These are phyloP conservation scores for Agraylea sexmaculata DNA, from an alignment of 1,140 invertebrate genomes.

Conservation along the genomic window DNA sequence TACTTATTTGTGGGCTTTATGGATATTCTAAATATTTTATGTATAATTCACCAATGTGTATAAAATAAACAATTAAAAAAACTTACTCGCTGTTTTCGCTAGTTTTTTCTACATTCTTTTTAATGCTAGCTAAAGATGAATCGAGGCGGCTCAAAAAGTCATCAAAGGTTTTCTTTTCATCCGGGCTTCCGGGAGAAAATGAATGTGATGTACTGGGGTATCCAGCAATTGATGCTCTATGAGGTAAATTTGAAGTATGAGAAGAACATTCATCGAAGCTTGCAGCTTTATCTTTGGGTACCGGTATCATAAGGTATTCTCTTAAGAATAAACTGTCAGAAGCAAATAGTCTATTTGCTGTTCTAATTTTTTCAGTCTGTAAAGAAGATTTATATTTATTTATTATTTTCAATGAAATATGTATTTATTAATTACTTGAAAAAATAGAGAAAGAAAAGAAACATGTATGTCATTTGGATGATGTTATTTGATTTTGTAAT, in stretches of 20 bases:
- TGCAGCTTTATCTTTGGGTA: conserved; percentile 49
- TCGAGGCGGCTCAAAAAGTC: conserved; percentile 82
- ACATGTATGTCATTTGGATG: no score
- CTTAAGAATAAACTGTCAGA: conserved; percentile 80
- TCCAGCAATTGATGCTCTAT: conserved; percentile 40
- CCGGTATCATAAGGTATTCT: conserved; percentile 69
- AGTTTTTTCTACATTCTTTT: conserved; percentile 70
- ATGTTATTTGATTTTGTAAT: no score
- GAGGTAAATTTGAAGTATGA: conserved; percentile 26
- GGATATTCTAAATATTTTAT: conserved; percentile 3
- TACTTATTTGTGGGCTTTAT: neutral
- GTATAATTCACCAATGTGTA: neutral
- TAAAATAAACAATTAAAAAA: conserved; percentile 20
- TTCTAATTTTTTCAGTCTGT: conserved; percentile 82
- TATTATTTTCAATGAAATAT: neutral
- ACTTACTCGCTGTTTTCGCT: conserved; percentile 71
- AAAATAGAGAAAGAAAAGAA: no score
- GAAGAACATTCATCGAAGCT: conserved; percentile 36
- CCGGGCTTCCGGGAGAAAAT: conserved; percentile 42
- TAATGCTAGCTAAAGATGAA: conserved; percentile 70
- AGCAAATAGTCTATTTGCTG: conserved; percentile 77
- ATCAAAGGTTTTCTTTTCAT: conserved; percentile 59
- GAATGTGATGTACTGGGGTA: conserved; percentile 35
- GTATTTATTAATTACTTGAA: neutral
- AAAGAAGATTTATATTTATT: conserved; percentile 27